Base-by-base conservation (phyloP, 2,113 vertebrate genomes). In the Gallinago media region DNA sequence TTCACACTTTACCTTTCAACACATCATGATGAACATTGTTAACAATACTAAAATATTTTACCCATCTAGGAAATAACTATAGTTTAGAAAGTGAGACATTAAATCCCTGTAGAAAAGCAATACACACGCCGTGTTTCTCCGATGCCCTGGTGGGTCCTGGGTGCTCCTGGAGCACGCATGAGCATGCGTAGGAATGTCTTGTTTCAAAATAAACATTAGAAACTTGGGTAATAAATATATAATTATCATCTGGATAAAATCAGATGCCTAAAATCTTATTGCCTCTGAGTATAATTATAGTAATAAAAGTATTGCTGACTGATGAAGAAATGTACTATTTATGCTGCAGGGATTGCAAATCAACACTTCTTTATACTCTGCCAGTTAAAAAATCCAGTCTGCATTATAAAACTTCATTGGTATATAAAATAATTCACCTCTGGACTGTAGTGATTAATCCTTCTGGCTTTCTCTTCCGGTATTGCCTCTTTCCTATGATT, bases 261-360 rank as follows among this genome's bases (percentile, higher is more conserved):
- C 55, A 96, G 91, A 84, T 94, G 56, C 72, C 76, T 94, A 84
- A 92, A 95, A 96, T 94, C 54, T 61, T 93, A 81, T 50, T 91
- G 82, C 92, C 91, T 73, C 85, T 86, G 88, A 94, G 15, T 84
- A 32, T 91, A 97, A 97, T 97, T 96, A 95, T 6, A 93, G 93
- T 92, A 97, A 97, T 97, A 92, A 92, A 96, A 97, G 81, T 76
- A 88, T 55, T 96, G 92, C 65, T 97, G 96, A 97, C 67, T 95
- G 96, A 96, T 95, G 87, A 96, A 96, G 76, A 96, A 76, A 92
- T 88, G 59, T 93, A 88, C 84, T 93, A 94, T 88, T 96, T 94
- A 87, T 96, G 93, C 95, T 96, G 55, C 63, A 94, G 95, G 93
- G 96, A 97, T 32, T 88, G 75, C 73, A 96, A 95, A 96, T 85